These are phyloP conservation scores for Hirtodrosophila duncani DNA, from an alignment of 2,888 invertebrate genomes.

Conservation along the genomic window DNA sequence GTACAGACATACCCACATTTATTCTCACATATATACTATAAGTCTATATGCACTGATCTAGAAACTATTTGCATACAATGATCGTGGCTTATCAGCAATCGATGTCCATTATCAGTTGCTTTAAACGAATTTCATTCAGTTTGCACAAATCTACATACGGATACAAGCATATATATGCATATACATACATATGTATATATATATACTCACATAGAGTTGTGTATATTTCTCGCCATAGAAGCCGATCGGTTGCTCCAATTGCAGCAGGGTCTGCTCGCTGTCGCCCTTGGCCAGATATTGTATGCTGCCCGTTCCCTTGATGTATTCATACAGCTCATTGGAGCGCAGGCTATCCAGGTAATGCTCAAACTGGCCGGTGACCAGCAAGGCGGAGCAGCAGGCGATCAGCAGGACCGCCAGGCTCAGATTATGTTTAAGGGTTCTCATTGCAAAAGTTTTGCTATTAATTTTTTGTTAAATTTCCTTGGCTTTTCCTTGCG, in stretches of 20 bases:
- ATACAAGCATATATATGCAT: conserved; percentile 1
- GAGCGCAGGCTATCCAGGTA: conserved; percentile 69
- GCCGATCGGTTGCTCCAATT: conserved; percentile 81
- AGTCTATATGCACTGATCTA: not conserved
- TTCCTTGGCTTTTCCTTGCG: conserved; percentile 18
- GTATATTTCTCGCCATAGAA: conserved; percentile 89
- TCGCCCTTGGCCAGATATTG: conserved; percentile 72
- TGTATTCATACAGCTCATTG: conserved; percentile 69
- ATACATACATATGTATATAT: not conserved
- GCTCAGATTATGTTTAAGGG: conserved; percentile 20
- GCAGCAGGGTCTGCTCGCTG: conserved; percentile 71
- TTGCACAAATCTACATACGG: conserved; percentile 31
- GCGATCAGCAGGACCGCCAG: conserved; percentile 52
- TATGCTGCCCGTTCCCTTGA: conserved; percentile 50
- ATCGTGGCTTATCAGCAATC: conserved; percentile 30
- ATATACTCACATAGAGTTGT: conserved; percentile 88
- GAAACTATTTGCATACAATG: conserved; percentile 38
- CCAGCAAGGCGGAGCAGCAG: conserved; percentile 38
- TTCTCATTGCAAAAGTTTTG: conserved; percentile 37
- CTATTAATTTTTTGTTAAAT: conserved; percentile 7
- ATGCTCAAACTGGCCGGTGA: conserved; percentile 62
- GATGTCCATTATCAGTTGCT: conserved; percentile 32
- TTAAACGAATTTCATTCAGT: conserved; percentile 55
- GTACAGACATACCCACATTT: no score
- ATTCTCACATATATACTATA: conserved; percentile 20